phyloP scores from a whole-genome alignment of 2,797 vertebrate genomes.

The Oophaga sylvatica region DNA sequence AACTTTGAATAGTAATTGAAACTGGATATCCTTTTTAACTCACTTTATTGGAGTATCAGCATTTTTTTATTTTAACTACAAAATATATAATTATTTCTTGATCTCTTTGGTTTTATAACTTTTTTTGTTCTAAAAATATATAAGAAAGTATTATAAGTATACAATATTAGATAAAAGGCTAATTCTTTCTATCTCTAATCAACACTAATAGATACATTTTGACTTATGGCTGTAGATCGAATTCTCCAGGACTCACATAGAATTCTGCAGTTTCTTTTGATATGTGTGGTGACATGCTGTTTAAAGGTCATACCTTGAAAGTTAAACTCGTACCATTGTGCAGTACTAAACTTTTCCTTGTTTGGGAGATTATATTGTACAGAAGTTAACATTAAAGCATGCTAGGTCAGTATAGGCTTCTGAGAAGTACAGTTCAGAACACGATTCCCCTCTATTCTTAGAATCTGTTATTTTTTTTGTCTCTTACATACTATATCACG shows the following conservation, averaged over 20 bases:
- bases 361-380: constrained; percentile 33
- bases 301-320: constrained; percentile 44
- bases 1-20: too few species aligned
- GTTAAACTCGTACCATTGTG: constrained; percentile 34
- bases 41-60: not conserved
- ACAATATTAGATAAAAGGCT: not conserved
- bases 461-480: not conserved
- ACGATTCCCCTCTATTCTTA: constrained; percentile 33
- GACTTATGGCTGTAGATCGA: not conserved
- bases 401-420: constrained; percentile 31
- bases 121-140: not conserved
- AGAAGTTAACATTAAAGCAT: constrained; percentile 42
- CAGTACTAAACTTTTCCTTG: constrained; percentile 29
- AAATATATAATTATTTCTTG: not conserved
- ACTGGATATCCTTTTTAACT: not conserved
- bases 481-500: not conserved
- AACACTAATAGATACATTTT: constrained; percentile 7
- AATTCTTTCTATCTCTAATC: not conserved
- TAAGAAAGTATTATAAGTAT: not conserved
- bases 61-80: not conserved
- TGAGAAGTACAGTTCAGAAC: constrained; percentile 3
- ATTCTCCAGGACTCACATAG: not conserved
- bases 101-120: not conserved
- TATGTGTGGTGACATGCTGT: constrained; percentile 32
- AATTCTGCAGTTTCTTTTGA: constrained; percentile 33